Evolutionary conservation across 2,797 vertebrate genomes (phyloP).

Genomic region (Enteromius radiatus): DNA sequence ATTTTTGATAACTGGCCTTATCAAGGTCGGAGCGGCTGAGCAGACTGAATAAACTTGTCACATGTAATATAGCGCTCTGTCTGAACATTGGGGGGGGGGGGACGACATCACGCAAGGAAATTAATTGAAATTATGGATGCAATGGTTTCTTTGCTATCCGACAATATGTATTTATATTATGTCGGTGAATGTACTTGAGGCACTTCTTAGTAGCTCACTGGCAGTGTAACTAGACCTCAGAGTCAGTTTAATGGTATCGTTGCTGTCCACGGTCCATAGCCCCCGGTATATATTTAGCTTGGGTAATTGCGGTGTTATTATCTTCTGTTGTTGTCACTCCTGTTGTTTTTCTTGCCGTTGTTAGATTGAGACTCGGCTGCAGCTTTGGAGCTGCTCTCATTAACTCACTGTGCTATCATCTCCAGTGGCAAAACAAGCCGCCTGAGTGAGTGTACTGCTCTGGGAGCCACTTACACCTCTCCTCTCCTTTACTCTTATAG

Average conservation of each 20-base stretch:
- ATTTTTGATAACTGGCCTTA: conserved; percentile 38
- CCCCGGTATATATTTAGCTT: conserved; percentile 62
- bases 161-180: conserved; percentile 47
- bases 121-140: conserved; percentile 35
- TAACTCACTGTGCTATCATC: conserved; percentile 57
- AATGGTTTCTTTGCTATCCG: conserved; percentile 28
- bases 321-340: conserved; percentile 63
- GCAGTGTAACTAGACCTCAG: conserved; percentile 56
- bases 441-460: conserved; percentile 20
- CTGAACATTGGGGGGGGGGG: conserved; percentile 6
- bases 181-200: conserved; percentile 49
- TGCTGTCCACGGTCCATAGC: conserved; percentile 60
- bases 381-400: conserved; percentile 55
- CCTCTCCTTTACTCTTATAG: conserved; percentile 4
- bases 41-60: conserved; percentile 36
- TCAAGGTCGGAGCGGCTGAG: conserved; percentile 43
- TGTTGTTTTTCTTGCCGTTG: conserved; percentile 60
- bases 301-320: conserved; percentile 65
- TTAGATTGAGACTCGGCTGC: conserved; percentile 56
- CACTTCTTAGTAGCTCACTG: conserved; percentile 51
- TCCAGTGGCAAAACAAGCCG: conserved; percentile 47
- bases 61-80: conserved; percentile 27
- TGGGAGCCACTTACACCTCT: conserved; percentile 42
- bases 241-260: conserved; percentile 60
- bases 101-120: not conserved